phyloP scores from a whole-genome alignment of 2,113 vertebrate species.

The Empidonax traillii region DNA sequence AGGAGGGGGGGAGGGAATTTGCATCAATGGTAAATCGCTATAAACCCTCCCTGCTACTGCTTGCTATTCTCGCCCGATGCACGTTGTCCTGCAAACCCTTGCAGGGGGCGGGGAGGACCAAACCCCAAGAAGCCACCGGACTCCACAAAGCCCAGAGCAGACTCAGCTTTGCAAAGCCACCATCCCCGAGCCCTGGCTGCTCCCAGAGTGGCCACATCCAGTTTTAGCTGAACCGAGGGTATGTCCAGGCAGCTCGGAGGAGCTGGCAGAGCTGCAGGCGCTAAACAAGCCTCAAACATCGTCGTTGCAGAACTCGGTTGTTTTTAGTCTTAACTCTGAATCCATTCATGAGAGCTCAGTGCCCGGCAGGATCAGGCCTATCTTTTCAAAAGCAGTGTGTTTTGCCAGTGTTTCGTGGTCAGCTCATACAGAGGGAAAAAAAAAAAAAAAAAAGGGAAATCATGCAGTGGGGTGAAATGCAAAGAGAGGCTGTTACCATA shows the following conservation, averaged over 20 bases:
- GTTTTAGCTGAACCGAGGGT: neutral
- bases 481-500: neutral
- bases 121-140: neutral
- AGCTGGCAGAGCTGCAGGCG: neutral
- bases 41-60: constrained; percentile 4
- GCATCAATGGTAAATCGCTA: constrained; percentile 32
- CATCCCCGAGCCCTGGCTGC: neutral
- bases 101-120: accelerated
- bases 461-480: neutral
- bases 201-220: neutral
- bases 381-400: neutral
- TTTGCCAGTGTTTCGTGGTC: neutral
- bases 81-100: neutral
- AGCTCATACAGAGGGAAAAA: neutral
- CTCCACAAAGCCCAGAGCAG: neutral
- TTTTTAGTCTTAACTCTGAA: neutral
- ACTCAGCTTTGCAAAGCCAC: neutral
- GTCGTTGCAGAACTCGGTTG: neutral
- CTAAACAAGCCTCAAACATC: neutral
- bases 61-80: neutral
- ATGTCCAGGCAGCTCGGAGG: neutral
- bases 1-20: constrained; percentile 19
- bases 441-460: neutral
- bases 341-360: neutral
- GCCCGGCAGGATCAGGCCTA: neutral